These are phyloP conservation scores for Desoria tigrina DNA, from an alignment of 2,888 invertebrate genomes.

Conservation along the genomic window DNA sequence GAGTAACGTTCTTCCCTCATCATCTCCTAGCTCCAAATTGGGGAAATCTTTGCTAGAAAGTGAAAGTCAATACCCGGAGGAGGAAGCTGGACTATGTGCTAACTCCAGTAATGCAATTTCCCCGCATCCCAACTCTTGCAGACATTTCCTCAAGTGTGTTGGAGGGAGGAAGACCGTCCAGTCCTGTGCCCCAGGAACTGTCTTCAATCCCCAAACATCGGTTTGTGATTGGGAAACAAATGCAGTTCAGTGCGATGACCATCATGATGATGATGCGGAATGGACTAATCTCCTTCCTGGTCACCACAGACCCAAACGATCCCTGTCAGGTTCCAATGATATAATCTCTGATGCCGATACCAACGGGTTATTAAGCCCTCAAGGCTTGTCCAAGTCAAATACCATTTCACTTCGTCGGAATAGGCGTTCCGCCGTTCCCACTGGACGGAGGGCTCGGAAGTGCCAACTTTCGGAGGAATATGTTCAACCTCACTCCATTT, in stretches of 20 bases:
- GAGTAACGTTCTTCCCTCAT: no score
- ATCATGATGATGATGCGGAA: neutral
- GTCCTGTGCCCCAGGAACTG: constrained; percentile 39
- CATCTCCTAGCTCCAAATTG: no score
- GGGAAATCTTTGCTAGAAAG: neutral
- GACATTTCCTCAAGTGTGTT: constrained; percentile 38
- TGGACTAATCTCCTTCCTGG: constrained; percentile 2
- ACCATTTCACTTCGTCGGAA: neutral
- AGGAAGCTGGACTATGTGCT: neutral
- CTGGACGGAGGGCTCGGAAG: neutral
- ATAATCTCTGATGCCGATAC: neutral
- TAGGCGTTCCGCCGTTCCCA: neutral
- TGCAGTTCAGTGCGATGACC: constrained; percentile 27
- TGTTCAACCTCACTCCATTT: constrained; percentile 33
- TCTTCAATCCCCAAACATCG: constrained; percentile 36
- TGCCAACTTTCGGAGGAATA: constrained; percentile 11
- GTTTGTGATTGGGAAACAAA: constrained; percentile 45
- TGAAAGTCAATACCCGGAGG: neutral
- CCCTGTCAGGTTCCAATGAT: neutral
- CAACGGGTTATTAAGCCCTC: no score
- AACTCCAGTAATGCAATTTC: constrained; percentile 20
- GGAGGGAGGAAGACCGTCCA: constrained; percentile 11
- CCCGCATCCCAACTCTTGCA: constrained; percentile 39
- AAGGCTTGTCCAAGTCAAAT: no score
- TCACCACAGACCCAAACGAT: neutral